phyloP scores from a whole-genome alignment of 2,797 vertebrate genomes.

The Tapirus indicus region DNA sequence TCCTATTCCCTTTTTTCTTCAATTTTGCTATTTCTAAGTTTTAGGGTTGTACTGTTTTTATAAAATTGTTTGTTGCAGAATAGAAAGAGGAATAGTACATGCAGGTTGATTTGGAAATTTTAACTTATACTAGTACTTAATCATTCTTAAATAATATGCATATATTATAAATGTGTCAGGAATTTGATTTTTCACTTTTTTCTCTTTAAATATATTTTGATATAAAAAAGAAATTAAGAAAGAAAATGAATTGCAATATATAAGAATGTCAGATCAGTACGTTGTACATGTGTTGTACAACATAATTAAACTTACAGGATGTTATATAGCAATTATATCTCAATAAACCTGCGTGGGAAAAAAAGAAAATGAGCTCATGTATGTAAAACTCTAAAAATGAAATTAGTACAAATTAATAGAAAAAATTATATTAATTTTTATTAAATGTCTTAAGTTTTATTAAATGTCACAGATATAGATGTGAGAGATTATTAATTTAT shows the following conservation, averaged over 20 bases:
- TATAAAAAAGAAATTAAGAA: background rate
- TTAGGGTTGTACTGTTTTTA: slow-evolving; percentile 37
- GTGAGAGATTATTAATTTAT: background rate
- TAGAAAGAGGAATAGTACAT: slow-evolving; percentile 36
- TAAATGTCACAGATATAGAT: background rate
- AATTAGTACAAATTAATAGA: background rate
- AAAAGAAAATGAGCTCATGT: background rate
- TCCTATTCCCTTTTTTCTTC: background rate
- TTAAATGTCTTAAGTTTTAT: slow-evolving; percentile 42
- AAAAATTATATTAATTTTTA: background rate
- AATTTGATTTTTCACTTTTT: background rate
- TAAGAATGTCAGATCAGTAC: background rate
- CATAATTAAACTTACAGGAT: background rate
- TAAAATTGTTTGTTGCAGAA: slow-evolving; percentile 22
- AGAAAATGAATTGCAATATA: background rate
- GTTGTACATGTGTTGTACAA: background rate
- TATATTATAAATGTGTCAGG: background rate
- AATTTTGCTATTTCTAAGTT: slow-evolving; percentile 35
- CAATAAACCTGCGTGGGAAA: background rate
- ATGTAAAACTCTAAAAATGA: background rate
- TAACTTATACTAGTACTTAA: slow-evolving; percentile 13
- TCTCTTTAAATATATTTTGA: slow-evolving; percentile 4
- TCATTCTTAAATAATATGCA: slow-evolving; percentile 31
- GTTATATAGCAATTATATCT: background rate
- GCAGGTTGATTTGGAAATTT: slow-evolving; percentile 56